Conservation (phyloP, 2,888 invertebrate genomes). For the Drosophila nr. perissopoda region DNA sequence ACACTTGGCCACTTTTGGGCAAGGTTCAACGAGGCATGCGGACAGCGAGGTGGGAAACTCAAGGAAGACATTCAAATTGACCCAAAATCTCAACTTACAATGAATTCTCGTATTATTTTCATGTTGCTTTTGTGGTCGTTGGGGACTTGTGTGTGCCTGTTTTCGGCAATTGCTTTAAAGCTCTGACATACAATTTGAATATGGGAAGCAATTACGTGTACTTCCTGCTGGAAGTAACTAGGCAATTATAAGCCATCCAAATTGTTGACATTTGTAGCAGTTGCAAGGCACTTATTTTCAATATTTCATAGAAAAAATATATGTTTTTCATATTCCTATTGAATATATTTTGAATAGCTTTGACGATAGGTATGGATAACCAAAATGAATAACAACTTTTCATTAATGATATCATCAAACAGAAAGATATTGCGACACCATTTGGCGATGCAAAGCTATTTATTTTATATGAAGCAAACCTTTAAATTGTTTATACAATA, state of each 20-base stretch:
- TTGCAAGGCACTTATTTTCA: slow-evolving; percentile 10
- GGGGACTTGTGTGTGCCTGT: slow-evolving; percentile 20
- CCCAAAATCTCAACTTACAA: slow-evolving; percentile 1
- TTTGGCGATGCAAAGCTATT: neutral
- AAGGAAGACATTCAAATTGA: slow-evolving; percentile 22
- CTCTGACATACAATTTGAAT: slow-evolving; percentile 61
- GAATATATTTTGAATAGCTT: slow-evolving; percentile 20
- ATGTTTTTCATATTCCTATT: slow-evolving; percentile 7
- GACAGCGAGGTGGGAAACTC: neutral
- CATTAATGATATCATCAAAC: slow-evolving; percentile 16
- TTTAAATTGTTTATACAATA: neutral
- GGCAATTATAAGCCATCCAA: slow-evolving; percentile 46
- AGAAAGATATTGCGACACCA: neutral
- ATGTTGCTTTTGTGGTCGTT: neutral
- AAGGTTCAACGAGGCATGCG: slow-evolving; percentile 69
- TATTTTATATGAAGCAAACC: too few species aligned
- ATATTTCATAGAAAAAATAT: neutral
- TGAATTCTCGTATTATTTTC: slow-evolving; percentile 6
- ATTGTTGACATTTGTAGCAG: slow-evolving; percentile 29
- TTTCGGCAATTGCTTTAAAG: slow-evolving; percentile 25
- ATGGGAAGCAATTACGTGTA: slow-evolving; percentile 58
- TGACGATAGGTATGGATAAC: neutral
- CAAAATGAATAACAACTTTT: slow-evolving; percentile 10
- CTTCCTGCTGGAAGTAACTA: slow-evolving; percentile 27
- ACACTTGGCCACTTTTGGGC: slow-evolving; percentile 69